These are phyloP conservation scores for Saccostrea cuccullata DNA, from an alignment of 1,140 invertebrate genomes.

Conservation along the genomic window DNA sequence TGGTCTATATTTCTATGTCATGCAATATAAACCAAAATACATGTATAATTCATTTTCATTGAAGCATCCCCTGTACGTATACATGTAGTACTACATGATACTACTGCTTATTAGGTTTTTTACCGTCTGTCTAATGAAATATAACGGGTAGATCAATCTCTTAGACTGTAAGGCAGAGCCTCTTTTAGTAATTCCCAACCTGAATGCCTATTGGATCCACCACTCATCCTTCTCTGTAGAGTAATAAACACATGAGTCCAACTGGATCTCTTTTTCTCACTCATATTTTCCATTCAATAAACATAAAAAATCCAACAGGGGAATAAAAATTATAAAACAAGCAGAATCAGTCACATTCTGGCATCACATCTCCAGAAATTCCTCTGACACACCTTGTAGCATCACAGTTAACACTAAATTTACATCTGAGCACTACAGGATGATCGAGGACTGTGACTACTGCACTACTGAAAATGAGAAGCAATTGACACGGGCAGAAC, in stretches of 20 bases:
- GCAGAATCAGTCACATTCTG: background rate
- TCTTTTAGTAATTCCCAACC: background rate
- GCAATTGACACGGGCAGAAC: constrained; percentile 2
- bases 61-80: no score
- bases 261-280: constrained; percentile 33
- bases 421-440: background rate
- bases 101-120: no score
- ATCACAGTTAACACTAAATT: background rate
- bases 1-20: no score
- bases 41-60: no score
- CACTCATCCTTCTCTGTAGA: constrained; percentile 44
- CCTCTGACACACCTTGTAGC: background rate
- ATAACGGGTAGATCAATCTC: no score
- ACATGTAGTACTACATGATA: no score
- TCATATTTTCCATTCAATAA: background rate
- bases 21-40: no score
- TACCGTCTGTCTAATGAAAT: no score
- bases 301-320: background rate
- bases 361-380: background rate
- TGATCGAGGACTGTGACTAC: background rate
- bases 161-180: background rate
- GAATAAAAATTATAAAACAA: background rate
- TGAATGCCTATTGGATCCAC: constrained; percentile 34
- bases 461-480: background rate
- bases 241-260: constrained; percentile 13